Percentiles rank a stretch among this genome's conserved stretches.
Conservation (phyloP, 2,113 vertebrate species). For the Leiothrix lutea region DNA sequence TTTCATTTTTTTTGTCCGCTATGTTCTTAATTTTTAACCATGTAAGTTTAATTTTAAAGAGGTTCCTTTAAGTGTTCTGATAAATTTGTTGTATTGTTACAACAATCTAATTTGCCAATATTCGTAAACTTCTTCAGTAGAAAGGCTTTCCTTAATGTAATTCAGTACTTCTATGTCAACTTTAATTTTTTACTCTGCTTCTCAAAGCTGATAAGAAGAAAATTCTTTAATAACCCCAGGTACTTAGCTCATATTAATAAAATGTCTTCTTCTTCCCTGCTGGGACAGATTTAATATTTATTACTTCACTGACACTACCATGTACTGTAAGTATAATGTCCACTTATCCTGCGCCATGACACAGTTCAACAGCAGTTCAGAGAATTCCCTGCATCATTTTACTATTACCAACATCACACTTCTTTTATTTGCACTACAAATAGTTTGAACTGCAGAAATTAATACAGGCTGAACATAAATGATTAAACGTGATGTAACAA, state of each 20-base stretch:
- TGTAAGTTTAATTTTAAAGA: background rate
- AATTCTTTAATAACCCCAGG: background rate
- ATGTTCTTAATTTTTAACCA: background rate
- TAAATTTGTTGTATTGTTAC: background rate
- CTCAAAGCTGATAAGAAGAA: background rate
- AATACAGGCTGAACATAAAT: background rate
- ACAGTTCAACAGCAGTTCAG: background rate
- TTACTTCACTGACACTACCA: background rate
- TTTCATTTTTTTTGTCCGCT: background rate
- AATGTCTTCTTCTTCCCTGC: background rate
- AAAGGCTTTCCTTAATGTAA: background rate
- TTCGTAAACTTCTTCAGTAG: background rate
- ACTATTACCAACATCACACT: background rate
- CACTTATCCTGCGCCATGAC: background rate
- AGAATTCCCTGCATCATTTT: background rate
- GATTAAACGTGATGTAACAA: background rate
- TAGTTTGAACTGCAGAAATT: background rate
- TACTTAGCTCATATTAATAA: background rate
- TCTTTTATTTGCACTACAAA: background rate
- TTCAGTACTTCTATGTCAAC: background rate
- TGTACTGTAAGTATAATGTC: background rate
- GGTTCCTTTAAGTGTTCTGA: background rate
- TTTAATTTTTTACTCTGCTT: constrained; percentile 9
- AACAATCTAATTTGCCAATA: background rate
- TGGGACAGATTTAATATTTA: background rate